Percentiles rank a stretch among this genome's conserved stretches.
Evolutionary conservation across 2,797 vertebrate genomes (phyloP).

Genomic region (Bovichtus variegatus): DNA sequence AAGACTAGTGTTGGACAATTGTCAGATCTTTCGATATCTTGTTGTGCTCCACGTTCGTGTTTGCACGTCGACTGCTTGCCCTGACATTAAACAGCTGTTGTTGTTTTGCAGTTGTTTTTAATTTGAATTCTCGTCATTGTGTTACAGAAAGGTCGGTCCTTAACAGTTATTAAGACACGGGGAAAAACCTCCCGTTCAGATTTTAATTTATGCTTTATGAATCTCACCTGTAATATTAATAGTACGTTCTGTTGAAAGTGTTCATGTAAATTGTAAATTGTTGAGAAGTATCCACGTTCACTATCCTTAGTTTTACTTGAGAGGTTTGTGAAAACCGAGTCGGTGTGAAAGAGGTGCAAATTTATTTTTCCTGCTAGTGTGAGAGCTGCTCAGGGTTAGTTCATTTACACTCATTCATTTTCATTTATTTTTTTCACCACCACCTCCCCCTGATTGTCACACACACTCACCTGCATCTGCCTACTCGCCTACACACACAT

Average conservation of each 20-base stretch:
- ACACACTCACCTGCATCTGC: slow-evolving; percentile 2
- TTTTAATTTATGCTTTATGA: slow-evolving; percentile 29
- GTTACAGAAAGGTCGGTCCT: too few relatives aligned
- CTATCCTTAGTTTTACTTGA: slow-evolving; percentile 15
- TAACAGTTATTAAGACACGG: slow-evolving; percentile 3
- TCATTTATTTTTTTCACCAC: slow-evolving; percentile 19
- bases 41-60: neutral
- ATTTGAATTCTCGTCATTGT: too few relatives aligned
- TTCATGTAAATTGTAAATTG: slow-evolving; percentile 24
- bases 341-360: slow-evolving; percentile 64
- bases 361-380: slow-evolving; percentile 48
- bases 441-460: slow-evolving; percentile 24
- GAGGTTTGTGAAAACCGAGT: slow-evolving; percentile 38
- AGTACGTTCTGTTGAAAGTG: slow-evolving; percentile 1
- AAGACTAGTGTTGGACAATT: slow-evolving; percentile 9
- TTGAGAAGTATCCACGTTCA: neutral
- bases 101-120: too few relatives aligned
- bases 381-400: slow-evolving; percentile 51
- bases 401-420: slow-evolving; percentile 57
- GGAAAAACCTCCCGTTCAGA: slow-evolving; percentile 17
- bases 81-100: slow-evolving; percentile 24
- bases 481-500: slow-evolving; percentile 8
- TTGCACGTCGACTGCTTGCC: slow-evolving; percentile 4
- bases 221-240: slow-evolving; percentile 13
- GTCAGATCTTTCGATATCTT: slow-evolving; percentile 24